Base-by-base conservation (phyloP, 2,797 vertebrate species). In the Philypnodon macrostomus region DNA sequence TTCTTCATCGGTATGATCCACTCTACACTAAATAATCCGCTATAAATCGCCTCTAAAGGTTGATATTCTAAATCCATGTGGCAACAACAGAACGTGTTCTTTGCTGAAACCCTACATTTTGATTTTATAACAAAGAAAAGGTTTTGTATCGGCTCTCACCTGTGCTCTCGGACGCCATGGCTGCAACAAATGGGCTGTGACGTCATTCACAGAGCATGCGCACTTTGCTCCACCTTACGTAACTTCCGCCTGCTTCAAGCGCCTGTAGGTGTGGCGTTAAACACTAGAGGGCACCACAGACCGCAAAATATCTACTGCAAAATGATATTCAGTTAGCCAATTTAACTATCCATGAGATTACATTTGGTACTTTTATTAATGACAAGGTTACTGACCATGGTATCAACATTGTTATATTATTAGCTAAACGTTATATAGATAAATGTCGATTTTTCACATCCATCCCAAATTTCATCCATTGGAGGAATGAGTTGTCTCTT, bases 111-210 rank as follows among this genome's bases (percentile, higher is more conserved):
- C 11, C 16, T 2, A 30, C 9, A 30, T 10, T 42, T 42, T 42
- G 2, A 12, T 7, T 16, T 3, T 26, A 6, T 3, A 18, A 5
- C 11, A 4, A 1, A 4, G 6, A 14, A 4, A 32, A 12, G 41
- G 27, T 31, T 18, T 44, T 7, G 1, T 45, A 7, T 10, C 63
- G 61, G 68, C 75, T 68, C 86, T 91, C 70, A 92, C 90, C 90
- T 88, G 89, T 88, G 80, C 87, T 90, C 41, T 90, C 88, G 23
- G 90, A 88, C 88, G 90, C 90, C 90, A 92, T 92, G 73, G 89
- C 90, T 63, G 40, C 65, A 16, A 53, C 9, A 10, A 57, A 41
- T 36, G 62, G 63, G 23, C n/a, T n/a, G 33, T 68, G 63, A 79
- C 70, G 70, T 66, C 63, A 55, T 59, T 59, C 67, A 54, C 53